These are phyloP conservation scores for Saccopteryx leptura DNA, from an alignment of 2,113 vertebrate genomes.

Conservation along the genomic window DNA sequence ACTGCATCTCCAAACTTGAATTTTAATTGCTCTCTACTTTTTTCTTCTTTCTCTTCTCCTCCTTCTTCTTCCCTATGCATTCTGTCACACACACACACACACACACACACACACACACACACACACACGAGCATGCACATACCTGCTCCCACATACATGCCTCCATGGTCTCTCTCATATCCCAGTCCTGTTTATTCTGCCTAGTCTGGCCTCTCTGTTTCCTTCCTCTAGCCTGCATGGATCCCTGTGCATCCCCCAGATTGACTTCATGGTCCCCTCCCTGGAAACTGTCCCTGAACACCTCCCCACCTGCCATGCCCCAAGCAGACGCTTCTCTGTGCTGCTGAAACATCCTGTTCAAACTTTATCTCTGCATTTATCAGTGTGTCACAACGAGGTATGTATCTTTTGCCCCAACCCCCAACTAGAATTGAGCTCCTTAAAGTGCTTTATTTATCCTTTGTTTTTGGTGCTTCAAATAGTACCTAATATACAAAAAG, in stretches of 20 bases:
- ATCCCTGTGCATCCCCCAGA: neutral
- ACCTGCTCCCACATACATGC: neutral
- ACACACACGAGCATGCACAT: neutral
- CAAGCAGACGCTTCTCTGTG: neutral
- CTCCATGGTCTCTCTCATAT: neutral
- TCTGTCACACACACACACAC: neutral
- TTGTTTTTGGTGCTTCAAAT: neutral
- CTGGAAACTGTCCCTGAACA: neutral
- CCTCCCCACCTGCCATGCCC: no score
- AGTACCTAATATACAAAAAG: neutral
- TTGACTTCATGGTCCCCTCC: neutral
- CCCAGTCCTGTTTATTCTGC: neutral
- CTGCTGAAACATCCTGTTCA: neutral
- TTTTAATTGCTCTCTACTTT: neutral
- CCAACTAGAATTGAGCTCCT: neutral
- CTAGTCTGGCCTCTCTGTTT: neutral
- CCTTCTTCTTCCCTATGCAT: neutral
- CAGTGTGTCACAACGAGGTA: neutral
- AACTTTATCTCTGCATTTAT: neutral
- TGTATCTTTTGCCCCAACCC: neutral
- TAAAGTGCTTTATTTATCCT: neutral
- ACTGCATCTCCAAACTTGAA: neutral
- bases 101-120: neutral
- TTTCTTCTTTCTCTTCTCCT: neutral
- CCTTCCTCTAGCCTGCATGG: neutral